Evolutionary conservation across 1,140 invertebrate species (phyloP).

Genomic region (Calephelis nemesis): DNA sequence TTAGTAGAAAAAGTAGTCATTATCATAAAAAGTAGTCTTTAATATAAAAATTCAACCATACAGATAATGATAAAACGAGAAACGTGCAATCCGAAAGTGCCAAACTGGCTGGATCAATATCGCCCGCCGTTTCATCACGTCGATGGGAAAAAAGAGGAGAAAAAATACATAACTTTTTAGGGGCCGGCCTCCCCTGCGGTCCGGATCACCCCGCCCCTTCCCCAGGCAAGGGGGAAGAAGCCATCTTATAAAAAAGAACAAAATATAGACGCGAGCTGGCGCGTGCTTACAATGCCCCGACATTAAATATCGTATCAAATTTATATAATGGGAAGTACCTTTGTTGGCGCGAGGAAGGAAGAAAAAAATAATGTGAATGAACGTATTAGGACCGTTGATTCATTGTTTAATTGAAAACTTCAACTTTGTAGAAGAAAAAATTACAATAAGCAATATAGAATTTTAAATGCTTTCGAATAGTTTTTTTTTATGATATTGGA

Average conservation of each 20-base stretch:
- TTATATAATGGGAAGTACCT: constrained; percentile 65
- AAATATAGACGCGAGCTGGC: constrained; percentile 54
- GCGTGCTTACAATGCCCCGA: constrained; percentile 58
- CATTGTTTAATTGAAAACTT: constrained; percentile 26
- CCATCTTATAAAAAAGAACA: constrained; percentile 54
- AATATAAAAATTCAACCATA: constrained; percentile 2
- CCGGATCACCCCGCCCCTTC: constrained; percentile 36
- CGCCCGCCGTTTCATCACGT: constrained; percentile 69
- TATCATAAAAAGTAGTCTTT: no score
- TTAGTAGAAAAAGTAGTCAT: no score
- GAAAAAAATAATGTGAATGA: constrained; percentile 49
- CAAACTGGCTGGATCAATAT: constrained; percentile 66
- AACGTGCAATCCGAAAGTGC: constrained; percentile 33
- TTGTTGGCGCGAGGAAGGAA: constrained; percentile 54
- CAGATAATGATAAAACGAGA: constrained; percentile 21
- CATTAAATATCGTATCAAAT: constrained; percentile 72
- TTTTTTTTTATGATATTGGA: no score
- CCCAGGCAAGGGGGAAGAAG: constrained; percentile 35
- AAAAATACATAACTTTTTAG: constrained; percentile 78
- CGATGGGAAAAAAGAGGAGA: constrained; percentile 76
- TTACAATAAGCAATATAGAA: constrained; percentile 31
- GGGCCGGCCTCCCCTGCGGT: constrained; percentile 54
- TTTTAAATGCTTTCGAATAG: constrained; percentile 11
- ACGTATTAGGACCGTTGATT: constrained; percentile 10
- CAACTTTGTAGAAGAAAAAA: not conserved